These are phyloP conservation scores for Salarias fasciatus DNA, from an alignment of 2,797 vertebrate genomes.

Conservation along the genomic window DNA sequence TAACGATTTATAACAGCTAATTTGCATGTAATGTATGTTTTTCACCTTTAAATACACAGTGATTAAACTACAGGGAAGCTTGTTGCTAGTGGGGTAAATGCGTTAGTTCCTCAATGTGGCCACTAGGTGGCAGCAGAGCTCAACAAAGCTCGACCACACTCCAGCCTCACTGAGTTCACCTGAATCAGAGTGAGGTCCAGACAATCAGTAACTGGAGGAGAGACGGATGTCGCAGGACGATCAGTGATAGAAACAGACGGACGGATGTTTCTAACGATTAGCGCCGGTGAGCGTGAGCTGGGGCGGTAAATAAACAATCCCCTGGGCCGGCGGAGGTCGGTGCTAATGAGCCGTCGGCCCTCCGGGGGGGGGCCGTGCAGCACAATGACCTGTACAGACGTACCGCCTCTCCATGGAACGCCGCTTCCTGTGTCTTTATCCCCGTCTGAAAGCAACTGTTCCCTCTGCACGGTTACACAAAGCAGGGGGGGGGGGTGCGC, in stretches of 20 bases:
- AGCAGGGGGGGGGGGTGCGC: slow-evolving; percentile 44
- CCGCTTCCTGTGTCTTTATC: slow-evolving; percentile 14
- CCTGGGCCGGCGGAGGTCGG: slow-evolving; percentile 7
- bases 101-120: not conserved
- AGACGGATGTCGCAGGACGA: too few relatives aligned
- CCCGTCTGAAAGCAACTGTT: slow-evolving; percentile 44
- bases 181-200: not conserved
- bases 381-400: too few relatives aligned
- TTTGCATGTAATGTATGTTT: too few relatives aligned
- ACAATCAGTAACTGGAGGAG: too few relatives aligned
- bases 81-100: too few relatives aligned
- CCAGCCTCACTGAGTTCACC: not conserved
- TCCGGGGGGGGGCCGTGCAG: too few relatives aligned
- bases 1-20: too few relatives aligned
- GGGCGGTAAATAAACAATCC: slow-evolving; percentile 44
- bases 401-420: too few relatives aligned
- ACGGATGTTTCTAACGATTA: slow-evolving; percentile 40
- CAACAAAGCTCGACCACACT: slow-evolving; percentile 2
- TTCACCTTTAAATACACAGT: too few relatives aligned
- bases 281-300: slow-evolving; percentile 10
- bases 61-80: too few relatives aligned
- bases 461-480: slow-evolving; percentile 52
- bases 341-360: slow-evolving; percentile 32
- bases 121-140: slow-evolving; percentile 73
- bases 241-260: too few relatives aligned